phyloP scores from a whole-genome alignment of 1,140 invertebrate genomes.

The Drosophila tani region DNA sequence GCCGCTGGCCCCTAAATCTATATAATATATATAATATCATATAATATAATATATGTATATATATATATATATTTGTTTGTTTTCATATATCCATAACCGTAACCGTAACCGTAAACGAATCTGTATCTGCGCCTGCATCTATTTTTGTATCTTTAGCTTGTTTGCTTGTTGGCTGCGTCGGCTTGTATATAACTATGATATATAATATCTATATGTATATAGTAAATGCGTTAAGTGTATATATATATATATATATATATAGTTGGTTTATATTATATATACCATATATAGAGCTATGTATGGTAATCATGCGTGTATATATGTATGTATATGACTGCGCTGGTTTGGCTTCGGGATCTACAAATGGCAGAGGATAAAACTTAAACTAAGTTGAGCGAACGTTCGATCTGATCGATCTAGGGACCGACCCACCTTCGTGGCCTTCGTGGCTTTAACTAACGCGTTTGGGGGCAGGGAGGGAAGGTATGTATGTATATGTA shows the following conservation, averaged over 20 bases:
- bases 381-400: conserved; percentile 73
- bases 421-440: conserved; percentile 10
- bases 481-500: conserved; percentile 31
- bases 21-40: conserved; percentile 46
- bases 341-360: conserved; percentile 57
- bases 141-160: conserved; percentile 27
- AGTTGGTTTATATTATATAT: conserved; percentile 35
- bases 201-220: conserved; percentile 44
- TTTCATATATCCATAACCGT: conserved; percentile 34
- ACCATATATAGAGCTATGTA: conserved; percentile 53
- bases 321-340: conserved; percentile 32
- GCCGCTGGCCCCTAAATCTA: conserved; percentile 63
- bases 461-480: background rate
- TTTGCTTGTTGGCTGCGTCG: conserved; percentile 22
- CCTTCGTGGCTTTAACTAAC: conserved; percentile 27
- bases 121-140: conserved; percentile 19
- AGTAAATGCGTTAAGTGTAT: conserved; percentile 53
- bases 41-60: conserved; percentile 26
- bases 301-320: conserved; percentile 35
- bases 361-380: conserved; percentile 66
- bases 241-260: conserved; percentile 45
- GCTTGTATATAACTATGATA: conserved; percentile 61
- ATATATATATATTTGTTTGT: conserved; percentile 33
- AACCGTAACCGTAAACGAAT: conserved; percentile 36
- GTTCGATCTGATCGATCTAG: conserved; percentile 43